Percentiles rank a stretch among this genome's conserved stretches.
Conservation (phyloP, 2,797 vertebrate genomes). For the Phalloptychus januarius region DNA sequence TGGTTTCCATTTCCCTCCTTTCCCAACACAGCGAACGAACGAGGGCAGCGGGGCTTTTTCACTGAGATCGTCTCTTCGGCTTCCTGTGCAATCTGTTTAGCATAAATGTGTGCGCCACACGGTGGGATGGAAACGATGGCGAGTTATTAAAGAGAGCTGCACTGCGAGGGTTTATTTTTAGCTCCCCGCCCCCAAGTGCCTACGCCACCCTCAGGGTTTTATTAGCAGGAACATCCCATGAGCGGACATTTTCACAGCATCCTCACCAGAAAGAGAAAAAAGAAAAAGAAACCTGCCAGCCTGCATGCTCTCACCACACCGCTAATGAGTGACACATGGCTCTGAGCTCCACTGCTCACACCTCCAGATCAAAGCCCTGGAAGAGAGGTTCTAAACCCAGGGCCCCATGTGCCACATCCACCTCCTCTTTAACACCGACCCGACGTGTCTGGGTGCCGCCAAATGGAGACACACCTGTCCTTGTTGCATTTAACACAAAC, state of each 20-base stretch:
- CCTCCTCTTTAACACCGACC: constrained; percentile 75
- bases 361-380: constrained; percentile 79
- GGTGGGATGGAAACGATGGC: constrained; percentile 45
- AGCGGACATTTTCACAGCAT: constrained; percentile 71
- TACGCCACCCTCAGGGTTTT: constrained; percentile 61
- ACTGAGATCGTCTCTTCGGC: constrained; percentile 76
- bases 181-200: constrained; percentile 32
- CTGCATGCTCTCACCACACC: constrained; percentile 71
- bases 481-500: constrained; percentile 33
- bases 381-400: constrained; percentile 58
- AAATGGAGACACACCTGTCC: constrained; percentile 81
- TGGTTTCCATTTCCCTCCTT: constrained; percentile 80
- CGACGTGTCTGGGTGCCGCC: constrained; percentile 69
- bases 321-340: constrained; percentile 80
- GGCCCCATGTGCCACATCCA: constrained; percentile 29
- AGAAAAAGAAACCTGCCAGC: constrained; percentile 47
- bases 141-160: constrained; percentile 46
- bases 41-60: constrained; percentile 71
- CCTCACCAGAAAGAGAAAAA: constrained; percentile 37
- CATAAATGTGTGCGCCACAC: constrained; percentile 56
- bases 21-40: constrained; percentile 72
- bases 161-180: constrained; percentile 29
- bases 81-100: constrained; percentile 78
- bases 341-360: constrained; percentile 65
- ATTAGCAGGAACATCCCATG: constrained; percentile 63